Base-by-base conservation (phyloP, 2,113 vertebrate genomes). In the Sminthopsis crassicaudata region DNA sequence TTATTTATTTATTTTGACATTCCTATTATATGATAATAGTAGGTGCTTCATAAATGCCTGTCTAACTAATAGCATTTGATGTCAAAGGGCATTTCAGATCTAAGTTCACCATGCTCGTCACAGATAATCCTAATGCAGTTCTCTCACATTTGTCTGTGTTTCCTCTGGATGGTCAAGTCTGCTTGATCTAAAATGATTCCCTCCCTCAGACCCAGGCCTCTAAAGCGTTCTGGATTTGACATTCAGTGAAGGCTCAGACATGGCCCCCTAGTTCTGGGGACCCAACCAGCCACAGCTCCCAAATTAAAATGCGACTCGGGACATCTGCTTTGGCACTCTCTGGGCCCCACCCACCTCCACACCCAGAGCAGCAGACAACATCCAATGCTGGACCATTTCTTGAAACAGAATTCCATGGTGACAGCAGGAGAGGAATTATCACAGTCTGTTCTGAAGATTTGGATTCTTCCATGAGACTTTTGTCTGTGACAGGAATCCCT, bases 151-250 rank as follows among this genome's bases (percentile, higher is more conserved):
- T 84, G 60, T 67, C 60, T 67, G 36, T 11, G 57, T 84, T 84
- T 42, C 16, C 67, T n/a, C 36, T 55, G 89, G 96, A 94, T 94
- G 94, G 93, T 92, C 97, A 97, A 93, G 42, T 26, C n/a, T 84
- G 2, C 7, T 84, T 84, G 94, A 93, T 94, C 94, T 89, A 84
- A 46, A 95, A 95, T 96, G 95, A 96, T 96, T 96, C 93, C 96
- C 92, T 46, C 22, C 55, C 54, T 46, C 91, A 55, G 95, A 95
- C 55, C 24, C 46, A 97, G 14, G 95, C 96, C 97, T 97, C 92
- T 97, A 97, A 97, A 95, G 93, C 92, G 46, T 26, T n/a, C 91
- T 91, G 12, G 5, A 16, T 76, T 42, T 84, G 36, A 22, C 48
- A 67, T 55, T 89, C 88, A 94, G 95, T 51, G 57, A 36, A 67